Conservation (phyloP, 2,113 vertebrate genomes). For the Trinectes maculatus region DNA sequence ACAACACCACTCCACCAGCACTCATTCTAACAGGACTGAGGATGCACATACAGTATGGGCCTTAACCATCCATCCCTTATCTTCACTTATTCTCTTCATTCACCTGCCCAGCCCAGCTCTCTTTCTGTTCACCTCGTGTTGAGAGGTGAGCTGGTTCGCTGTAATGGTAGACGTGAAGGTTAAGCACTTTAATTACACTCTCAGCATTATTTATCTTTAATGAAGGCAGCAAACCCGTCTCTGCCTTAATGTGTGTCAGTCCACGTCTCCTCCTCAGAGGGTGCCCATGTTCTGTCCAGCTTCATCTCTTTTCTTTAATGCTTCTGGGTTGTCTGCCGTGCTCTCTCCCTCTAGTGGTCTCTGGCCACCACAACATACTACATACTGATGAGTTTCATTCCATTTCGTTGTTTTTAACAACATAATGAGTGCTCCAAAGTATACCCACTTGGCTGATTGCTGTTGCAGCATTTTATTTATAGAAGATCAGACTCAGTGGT, state of each 20-base stretch:
- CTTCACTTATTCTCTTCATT: constrained; percentile 17
- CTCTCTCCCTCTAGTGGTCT: constrained; percentile 65
- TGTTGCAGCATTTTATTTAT: too few relatives aligned
- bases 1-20: constrained; percentile 25
- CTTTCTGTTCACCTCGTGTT: constrained; percentile 13
- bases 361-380: constrained; percentile 17
- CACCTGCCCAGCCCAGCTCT: background rate
- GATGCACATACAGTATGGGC: constrained; percentile 12
- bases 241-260: constrained; percentile 18
- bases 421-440: too few relatives aligned
- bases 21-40: constrained; percentile 40
- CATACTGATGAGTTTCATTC: background rate
- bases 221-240: constrained; percentile 14
- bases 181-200: constrained; percentile 14
- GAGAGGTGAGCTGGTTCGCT: background rate
- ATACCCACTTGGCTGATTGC: too few relatives aligned
- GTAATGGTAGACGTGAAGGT: constrained; percentile 30
- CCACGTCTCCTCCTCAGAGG: constrained; percentile 7
- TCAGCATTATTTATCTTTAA: constrained; percentile 47
- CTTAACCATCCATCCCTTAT: constrained; percentile 6
- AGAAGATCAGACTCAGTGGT: too few relatives aligned
- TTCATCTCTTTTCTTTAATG: constrained; percentile 20
- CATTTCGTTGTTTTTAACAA: too few relatives aligned
- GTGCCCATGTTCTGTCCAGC: constrained; percentile 2
- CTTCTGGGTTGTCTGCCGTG: constrained; percentile 11